A percentile compares a stretch with the other conserved stretches of the same genome.
Evolutionary conservation across 2,888 invertebrate genomes (phyloP).

Genomic region (Allygus modestus): DNA sequence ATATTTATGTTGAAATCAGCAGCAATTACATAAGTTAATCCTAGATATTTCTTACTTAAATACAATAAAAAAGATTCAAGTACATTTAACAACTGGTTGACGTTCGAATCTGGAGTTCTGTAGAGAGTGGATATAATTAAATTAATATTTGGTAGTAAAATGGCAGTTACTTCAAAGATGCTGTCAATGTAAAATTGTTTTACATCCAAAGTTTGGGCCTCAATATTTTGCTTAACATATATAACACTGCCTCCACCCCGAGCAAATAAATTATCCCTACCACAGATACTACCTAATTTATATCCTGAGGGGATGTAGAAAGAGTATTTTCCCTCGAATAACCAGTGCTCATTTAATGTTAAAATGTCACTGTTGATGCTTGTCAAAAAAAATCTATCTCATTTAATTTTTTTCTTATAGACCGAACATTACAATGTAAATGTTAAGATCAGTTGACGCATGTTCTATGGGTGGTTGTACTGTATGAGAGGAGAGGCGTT

Average conservation of each 20-base stretch:
- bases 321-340: neutral
- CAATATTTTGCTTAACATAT: neutral
- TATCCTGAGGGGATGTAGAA: neutral
- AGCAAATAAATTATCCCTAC: neutral
- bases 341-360: conserved; percentile 11
- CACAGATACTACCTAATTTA: neutral
- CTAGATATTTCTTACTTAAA: too few species aligned
- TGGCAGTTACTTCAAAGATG: conserved; percentile 4
- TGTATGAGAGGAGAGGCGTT: conserved; percentile 5
- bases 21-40: too few species aligned
- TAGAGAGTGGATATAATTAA: neutral
- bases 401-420: neutral
- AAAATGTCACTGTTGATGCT: conserved; percentile 3
- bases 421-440: conserved; percentile 18
- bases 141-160: neutral
- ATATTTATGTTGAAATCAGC: too few species aligned
- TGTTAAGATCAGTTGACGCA: neutral
- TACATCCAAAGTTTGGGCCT: neutral
- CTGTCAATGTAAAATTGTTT: neutral
- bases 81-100: too few species aligned
- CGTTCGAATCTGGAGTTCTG: too few species aligned
- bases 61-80: too few species aligned
- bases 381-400: conserved; percentile 3
- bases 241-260: neutral
- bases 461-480: conserved; percentile 22